Percentiles rank a stretch among this genome's conserved stretches.
These are phyloP conservation scores for Drosophila carrolli DNA, from an alignment of 1,140 invertebrate genomes.

Conservation along the genomic window DNA sequence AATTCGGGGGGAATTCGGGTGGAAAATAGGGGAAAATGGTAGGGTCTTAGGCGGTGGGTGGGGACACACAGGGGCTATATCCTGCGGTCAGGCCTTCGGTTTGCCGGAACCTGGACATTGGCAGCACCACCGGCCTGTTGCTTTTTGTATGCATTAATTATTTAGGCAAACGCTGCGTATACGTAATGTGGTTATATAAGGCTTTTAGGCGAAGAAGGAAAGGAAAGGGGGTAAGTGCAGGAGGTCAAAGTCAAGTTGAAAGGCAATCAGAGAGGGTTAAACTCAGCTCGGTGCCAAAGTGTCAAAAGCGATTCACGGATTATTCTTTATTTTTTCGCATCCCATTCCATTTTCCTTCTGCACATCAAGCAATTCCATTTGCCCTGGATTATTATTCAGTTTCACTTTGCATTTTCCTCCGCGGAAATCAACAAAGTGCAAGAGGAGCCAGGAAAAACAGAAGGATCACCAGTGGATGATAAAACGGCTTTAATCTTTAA, in stretches of 20 bases:
- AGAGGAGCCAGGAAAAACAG: not conserved
- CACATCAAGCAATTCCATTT: conserved; percentile 38
- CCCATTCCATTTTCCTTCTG: not conserved
- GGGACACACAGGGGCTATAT: conserved; percentile 7
- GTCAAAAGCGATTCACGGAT: conserved; percentile 29
- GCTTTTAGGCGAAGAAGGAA: conserved; percentile 40
- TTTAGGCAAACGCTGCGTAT: conserved; percentile 61
- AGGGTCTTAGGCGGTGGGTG: too few species aligned
- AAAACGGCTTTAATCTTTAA: conserved; percentile 20
- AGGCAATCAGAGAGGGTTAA: conserved; percentile 13
- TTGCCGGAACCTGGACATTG: conserved; percentile 1
- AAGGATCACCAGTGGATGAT: conserved; percentile 24
- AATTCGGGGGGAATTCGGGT: not conserved
- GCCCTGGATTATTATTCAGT: conserved; percentile 26
- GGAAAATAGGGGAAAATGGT: not conserved
- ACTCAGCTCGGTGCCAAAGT: conserved; percentile 7
- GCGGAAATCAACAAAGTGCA: conserved; percentile 28
- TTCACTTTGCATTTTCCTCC: conserved; percentile 1
- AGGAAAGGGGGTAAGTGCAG: not conserved
- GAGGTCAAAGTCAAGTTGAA: conserved; percentile 11
- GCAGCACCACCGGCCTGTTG: conserved; percentile 52
- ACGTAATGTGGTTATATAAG: conserved; percentile 69
- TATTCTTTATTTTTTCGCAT: not conserved
- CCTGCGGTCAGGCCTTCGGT: conserved; percentile 43
- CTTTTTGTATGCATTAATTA: conserved; percentile 67